Evolutionary conservation across 2,113 vertebrate genomes (phyloP), one percentile per base, ranked within the genome.

Genomic region (Catharus minimus): DNA sequence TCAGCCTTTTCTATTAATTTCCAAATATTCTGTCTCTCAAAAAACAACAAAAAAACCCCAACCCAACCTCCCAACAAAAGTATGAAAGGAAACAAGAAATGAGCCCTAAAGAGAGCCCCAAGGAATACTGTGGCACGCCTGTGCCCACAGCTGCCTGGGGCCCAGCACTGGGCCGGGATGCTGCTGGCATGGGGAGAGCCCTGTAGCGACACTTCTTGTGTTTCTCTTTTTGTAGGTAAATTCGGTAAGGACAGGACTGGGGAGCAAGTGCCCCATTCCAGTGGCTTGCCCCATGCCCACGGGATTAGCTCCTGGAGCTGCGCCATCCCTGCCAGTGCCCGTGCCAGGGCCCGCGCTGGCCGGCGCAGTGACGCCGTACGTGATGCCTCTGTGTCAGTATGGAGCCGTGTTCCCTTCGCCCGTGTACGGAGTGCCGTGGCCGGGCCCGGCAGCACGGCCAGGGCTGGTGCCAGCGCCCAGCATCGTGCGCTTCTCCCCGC

Each of bases 401-500:
- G 77, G 97, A 73, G 96, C 97, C 36, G 94, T 97, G 69, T 93
- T 98, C 88, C 97, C 98, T 0, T 55, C 93, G 9, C 95, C 98
- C 5, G n/a, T 97, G 68, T 98, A 98, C n/a, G 94, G 97, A 32
- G 93, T 95, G 66, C 97, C 94, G 62, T 99, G 99, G 98, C 84
- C 97, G 6, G 95, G 96, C 80, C 95, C 94, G 13, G 85, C 95
- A 7, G 88, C 85, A 16, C 96, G 89, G 62, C 96, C 96, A 13
- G 96, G 97, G n/a, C 50, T 97, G 64, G 89, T 95, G 32, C 95
- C 97, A 26, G 94, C 88, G 39, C 91, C 94, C 16, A 93, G 91
- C 92, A 28, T 96, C 3, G 82, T 94, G 27, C 95, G 71, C 43
- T 96, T 97, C 73, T 80, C 97, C 3, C 71, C 97, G 18, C 90